Conservation (phyloP, 2,113 vertebrate species). For the Dromas ardeola region DNA sequence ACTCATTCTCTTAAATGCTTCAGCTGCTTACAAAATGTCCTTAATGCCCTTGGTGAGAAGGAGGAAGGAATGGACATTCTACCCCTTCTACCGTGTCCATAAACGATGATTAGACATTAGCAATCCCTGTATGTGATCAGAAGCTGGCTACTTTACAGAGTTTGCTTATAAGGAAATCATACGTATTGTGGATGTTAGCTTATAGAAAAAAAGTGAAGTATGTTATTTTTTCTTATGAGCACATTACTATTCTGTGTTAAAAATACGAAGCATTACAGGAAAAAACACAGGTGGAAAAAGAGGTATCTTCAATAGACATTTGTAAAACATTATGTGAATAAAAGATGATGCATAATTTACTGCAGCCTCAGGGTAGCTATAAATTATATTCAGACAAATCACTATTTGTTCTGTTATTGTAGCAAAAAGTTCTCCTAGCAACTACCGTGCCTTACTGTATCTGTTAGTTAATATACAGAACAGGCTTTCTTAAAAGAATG, state of each 20-base stretch:
- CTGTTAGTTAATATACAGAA: conserved; percentile 8
- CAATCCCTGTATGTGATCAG: fast-evolving
- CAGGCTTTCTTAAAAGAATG: background rate
- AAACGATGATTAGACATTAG: background rate
- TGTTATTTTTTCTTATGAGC: background rate
- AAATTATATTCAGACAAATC: conserved; percentile 53
- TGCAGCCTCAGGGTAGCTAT: conserved; percentile 14
- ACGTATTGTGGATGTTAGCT: background rate
- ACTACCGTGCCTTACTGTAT: background rate
- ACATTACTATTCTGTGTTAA: background rate
- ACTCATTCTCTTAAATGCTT: background rate
- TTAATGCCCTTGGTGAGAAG: background rate
- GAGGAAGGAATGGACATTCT: background rate
- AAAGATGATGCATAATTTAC: conserved; percentile 43
- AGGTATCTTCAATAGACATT: background rate
- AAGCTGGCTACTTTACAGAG: background rate
- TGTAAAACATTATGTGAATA: conserved; percentile 14
- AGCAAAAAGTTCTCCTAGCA: conserved; percentile 36
- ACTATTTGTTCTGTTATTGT: conserved; percentile 27
- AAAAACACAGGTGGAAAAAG: background rate
- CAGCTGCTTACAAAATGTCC: background rate
- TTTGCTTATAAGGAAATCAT: background rate
- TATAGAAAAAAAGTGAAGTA: background rate
- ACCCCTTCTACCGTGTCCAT: background rate
- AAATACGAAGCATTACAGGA: background rate